Evolutionary conservation across 1,140 invertebrate species (phyloP), one percentile per base, ranked within the genome.

Genomic region (Palaemon carinicauda): DNA sequence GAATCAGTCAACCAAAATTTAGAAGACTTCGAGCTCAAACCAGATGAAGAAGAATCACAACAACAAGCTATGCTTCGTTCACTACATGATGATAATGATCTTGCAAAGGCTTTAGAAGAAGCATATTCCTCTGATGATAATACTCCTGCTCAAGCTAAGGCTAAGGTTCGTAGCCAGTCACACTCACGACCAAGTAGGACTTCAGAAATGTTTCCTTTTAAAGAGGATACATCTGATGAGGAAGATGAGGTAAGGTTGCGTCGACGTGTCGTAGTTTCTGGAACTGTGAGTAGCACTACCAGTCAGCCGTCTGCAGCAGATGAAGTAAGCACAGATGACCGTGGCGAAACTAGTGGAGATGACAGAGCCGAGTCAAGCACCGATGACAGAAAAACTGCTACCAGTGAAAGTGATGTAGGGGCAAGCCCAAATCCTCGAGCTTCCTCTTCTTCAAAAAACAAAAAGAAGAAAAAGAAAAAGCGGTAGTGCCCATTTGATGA

Each of bases 21-120:
- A 19, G 83, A 86, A 41, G 83, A 86, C 29, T 86, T 86, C 74
- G 83, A 86, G n/a, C 41, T 86, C n/a, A 75, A 79, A 52, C 27
- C 41, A 41, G 83, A 86, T 51, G 77, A 79, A 31, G 54, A 84
- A 9, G 83, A 86, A 15, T 24, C 24, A 24, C 33, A 52, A 24
- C 33, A 52, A 31, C 77, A 80, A 33, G 75, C 78, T 41, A 80
- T 86, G 77, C 77, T 86, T 15, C 79, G 69, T 24, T 86, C 83
- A 17, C n/a, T 80, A 15, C 83, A 86, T 80, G 83, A 86, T 86
- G 83, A 86, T n/a, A 86, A 86, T 86, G 83, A 86, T 56, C 78
- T 86, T 29, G 83, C 83, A 33, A 53, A 56, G 73, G 83, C 83
- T n/a, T 33, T 86, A 53, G 83, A 86, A 73, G 83, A 86, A 79